Evolutionary conservation across 2,113 vertebrate species (phyloP).

Genomic region (Seriola rivoliana): DNA sequence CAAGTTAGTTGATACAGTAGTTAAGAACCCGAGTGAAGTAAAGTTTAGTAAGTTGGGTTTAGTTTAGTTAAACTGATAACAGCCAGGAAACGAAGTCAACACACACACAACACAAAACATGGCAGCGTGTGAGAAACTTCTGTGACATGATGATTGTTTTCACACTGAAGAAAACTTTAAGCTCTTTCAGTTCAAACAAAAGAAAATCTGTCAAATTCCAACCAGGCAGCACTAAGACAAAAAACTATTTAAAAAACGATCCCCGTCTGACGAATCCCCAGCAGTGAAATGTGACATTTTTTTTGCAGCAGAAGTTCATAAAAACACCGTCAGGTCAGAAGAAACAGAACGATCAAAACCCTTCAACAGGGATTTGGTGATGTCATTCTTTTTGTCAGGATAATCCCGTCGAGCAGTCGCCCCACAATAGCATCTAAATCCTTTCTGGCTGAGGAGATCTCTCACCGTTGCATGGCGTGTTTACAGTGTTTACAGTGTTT

Average conservation of each 20-base stretch:
- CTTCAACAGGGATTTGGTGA: constrained; percentile 28
- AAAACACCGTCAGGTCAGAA: constrained; percentile 5
- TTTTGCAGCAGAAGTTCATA: not conserved
- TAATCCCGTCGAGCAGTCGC: constrained; percentile 27
- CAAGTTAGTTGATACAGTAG: too few species aligned
- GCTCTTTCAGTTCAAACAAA: too few species aligned
- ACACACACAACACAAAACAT: too few species aligned
- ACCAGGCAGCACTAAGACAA: not conserved
- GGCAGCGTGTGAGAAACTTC: too few species aligned
- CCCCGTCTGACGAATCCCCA: accelerated
- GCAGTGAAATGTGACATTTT: not conserved
- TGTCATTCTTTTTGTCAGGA: constrained; percentile 35
- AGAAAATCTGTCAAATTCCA: too few species aligned
- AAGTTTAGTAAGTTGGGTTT: too few species aligned
- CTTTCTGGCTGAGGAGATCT: not conserved
- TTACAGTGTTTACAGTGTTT: not conserved
- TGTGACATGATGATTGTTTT: too few species aligned
- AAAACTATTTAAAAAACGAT: not conserved
- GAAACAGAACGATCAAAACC: constrained; percentile 20
- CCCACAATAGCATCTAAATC: not conserved
- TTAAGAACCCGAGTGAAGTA: too few species aligned
- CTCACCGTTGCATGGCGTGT: not conserved
- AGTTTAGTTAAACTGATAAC: too few species aligned
- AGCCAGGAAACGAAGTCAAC: too few species aligned
- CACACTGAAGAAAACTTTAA: too few species aligned